Evolutionary conservation across 2,888 invertebrate species (phyloP).

Genomic region (Lucinisca nassula): DNA sequence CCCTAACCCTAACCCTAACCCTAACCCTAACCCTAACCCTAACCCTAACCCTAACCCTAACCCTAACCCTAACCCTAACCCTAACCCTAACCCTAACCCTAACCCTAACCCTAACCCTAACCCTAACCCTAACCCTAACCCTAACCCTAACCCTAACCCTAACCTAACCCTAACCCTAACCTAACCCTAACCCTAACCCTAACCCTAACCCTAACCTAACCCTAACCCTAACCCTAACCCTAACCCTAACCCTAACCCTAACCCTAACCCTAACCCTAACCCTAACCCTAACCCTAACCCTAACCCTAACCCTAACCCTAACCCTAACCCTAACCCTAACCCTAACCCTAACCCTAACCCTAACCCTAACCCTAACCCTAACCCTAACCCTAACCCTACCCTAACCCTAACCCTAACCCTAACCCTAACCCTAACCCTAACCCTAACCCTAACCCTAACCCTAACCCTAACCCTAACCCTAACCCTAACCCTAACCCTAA

Average conservation of each 20-base stretch:
- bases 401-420: constrained; percentile 64
- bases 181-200: constrained; percentile 47
- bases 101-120: constrained; percentile 65
- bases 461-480: constrained; percentile 54
- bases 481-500: constrained; percentile 17
- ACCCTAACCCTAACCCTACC: constrained; percentile 67
- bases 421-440: constrained; percentile 68
- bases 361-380: constrained; percentile 58
- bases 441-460: constrained; percentile 60
- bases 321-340: constrained; percentile 74
- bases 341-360: constrained; percentile 72
- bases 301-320: constrained; percentile 69
- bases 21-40: constrained; percentile 68
- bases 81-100: constrained; percentile 54
- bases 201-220: constrained; percentile 57
- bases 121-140: constrained; percentile 71
- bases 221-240: constrained; percentile 61
- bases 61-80: constrained; percentile 40
- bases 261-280: constrained; percentile 45
- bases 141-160: constrained; percentile 60
- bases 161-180: constrained; percentile 61
- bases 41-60: constrained; percentile 60
- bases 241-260: constrained; percentile 34
- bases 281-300: constrained; percentile 70
- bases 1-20: constrained; percentile 62